A percentile compares a stretch with the other conserved stretches of the same genome.
These are phyloP conservation scores for Halotydeus destructor DNA, from an alignment of 1,140 invertebrate genomes.

Conservation along the genomic window DNA sequence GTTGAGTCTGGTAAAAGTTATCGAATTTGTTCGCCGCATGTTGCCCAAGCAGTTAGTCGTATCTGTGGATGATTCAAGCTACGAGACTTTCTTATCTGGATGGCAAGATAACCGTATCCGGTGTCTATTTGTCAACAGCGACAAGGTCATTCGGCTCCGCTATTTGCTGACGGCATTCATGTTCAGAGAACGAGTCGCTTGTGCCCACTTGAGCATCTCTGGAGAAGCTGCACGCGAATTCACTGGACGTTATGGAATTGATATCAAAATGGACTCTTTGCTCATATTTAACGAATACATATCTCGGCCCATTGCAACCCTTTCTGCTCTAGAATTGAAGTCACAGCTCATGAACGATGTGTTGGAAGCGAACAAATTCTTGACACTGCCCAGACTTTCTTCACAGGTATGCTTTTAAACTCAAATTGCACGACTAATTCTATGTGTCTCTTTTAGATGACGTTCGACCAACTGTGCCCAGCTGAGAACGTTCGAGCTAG, in stretches of 20 bases:
- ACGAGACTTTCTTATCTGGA: constrained; percentile 55
- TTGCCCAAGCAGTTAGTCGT: constrained; percentile 56
- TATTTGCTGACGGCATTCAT: constrained; percentile 73
- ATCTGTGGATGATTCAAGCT: constrained; percentile 43
- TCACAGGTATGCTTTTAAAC: constrained; percentile 45
- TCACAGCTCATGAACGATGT: constrained; percentile 65
- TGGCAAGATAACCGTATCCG: constrained; percentile 79
- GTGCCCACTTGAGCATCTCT: constrained; percentile 42
- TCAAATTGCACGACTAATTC: background rate
- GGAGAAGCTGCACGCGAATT: constrained; percentile 10
- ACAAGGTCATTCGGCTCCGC: constrained; percentile 46
- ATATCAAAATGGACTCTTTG: constrained; percentile 54
- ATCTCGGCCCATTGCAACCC: constrained; percentile 51
- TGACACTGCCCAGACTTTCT: constrained; percentile 65
- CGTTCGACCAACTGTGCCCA: constrained; percentile 68
- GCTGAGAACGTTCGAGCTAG: constrained; percentile 52
- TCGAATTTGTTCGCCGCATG: constrained; percentile 62
- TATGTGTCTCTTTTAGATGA: constrained; percentile 27
- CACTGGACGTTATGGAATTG: constrained; percentile 37
- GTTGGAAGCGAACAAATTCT: constrained; percentile 65
- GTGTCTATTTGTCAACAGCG: constrained; percentile 62
- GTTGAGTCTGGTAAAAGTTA: constrained; percentile 50
- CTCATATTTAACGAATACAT: constrained; percentile 76
- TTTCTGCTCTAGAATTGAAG: constrained; percentile 66
- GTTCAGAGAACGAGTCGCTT: constrained; percentile 59